Evolutionary conservation across 30 jellyfish, hydroid and myxozoan genomes (phyloP).

Genomic region (Pelagia noctiluca): DNA sequence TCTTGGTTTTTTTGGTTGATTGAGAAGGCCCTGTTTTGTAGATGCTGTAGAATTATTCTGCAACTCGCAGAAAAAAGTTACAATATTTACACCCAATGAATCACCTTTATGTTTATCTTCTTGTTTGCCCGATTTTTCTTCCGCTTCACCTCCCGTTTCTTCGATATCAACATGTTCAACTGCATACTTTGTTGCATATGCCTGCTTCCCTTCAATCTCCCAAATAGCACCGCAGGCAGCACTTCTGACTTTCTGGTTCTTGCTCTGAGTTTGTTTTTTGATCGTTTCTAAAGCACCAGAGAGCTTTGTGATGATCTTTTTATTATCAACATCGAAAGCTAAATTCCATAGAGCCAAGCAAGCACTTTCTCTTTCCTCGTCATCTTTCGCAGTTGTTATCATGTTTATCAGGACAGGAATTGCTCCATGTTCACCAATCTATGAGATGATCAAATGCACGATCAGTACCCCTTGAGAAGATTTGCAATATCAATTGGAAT

Average conservation of each 20-base stretch:
- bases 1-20: too few relatives aligned
- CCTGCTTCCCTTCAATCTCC: constrained; percentile 44
- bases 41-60: too few relatives aligned
- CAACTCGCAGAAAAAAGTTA: too few relatives aligned
- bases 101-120: too few relatives aligned
- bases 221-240: constrained; percentile 57
- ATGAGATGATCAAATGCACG: too few relatives aligned
- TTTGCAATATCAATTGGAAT: too few relatives aligned
- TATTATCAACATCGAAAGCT: constrained; percentile 28
- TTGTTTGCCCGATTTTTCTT: too few relatives aligned
- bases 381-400: constrained; percentile 8
- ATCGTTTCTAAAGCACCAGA: neutral
- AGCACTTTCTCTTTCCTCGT: constrained; percentile 25
- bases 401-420: constrained; percentile 10
- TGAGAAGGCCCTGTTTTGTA: too few relatives aligned
- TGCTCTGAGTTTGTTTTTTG: neutral
- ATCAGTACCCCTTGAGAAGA: too few relatives aligned
- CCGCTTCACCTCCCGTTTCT: too few relatives aligned
- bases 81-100: too few relatives aligned
- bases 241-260: neutral
- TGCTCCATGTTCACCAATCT: constrained; percentile 60
- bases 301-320: neutral
- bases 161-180: too few relatives aligned
- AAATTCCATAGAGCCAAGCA: constrained; percentile 24
- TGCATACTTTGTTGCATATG: neutral